A percentile compares a stretch with the other conserved stretches of the same genome.
Evolutionary conservation across 2,797 vertebrate species (phyloP).

Genomic region (Sebastes jordani): DNA sequence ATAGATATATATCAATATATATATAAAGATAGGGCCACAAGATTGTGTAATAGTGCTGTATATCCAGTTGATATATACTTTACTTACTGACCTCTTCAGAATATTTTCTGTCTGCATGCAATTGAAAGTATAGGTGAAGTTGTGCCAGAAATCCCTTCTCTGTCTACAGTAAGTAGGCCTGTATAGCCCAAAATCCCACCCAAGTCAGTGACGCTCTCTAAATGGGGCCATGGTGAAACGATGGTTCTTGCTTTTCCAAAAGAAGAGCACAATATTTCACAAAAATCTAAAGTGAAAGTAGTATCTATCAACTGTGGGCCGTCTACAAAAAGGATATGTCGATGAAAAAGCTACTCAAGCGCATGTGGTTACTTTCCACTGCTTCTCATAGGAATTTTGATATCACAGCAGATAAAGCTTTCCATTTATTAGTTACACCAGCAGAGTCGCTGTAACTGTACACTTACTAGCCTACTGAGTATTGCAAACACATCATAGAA

Average conservation of each 20-base stretch:
- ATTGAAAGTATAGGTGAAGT: not conserved
- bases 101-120: not conserved
- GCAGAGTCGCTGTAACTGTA: not conserved
- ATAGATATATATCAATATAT: no score
- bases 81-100: not conserved
- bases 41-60: no score
- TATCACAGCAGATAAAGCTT: not conserved
- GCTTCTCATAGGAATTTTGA: not conserved
- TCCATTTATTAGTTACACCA: not conserved
- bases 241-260: not conserved
- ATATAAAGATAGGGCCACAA: no score
- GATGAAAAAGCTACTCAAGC: not conserved
- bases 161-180: not conserved
- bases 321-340: not conserved
- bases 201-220: not conserved
- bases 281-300: not conserved
- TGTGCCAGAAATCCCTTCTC: no score
- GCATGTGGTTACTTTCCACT: not conserved
- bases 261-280: not conserved
- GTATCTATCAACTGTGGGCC: not conserved
- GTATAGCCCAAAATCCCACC: not conserved
- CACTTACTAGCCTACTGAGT: not conserved
- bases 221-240: no score
- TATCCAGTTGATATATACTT: no score
- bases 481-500: not conserved